Evolutionary conservation across 2,888 invertebrate species (phyloP).

Genomic region (Megalurothrips usitatus): DNA sequence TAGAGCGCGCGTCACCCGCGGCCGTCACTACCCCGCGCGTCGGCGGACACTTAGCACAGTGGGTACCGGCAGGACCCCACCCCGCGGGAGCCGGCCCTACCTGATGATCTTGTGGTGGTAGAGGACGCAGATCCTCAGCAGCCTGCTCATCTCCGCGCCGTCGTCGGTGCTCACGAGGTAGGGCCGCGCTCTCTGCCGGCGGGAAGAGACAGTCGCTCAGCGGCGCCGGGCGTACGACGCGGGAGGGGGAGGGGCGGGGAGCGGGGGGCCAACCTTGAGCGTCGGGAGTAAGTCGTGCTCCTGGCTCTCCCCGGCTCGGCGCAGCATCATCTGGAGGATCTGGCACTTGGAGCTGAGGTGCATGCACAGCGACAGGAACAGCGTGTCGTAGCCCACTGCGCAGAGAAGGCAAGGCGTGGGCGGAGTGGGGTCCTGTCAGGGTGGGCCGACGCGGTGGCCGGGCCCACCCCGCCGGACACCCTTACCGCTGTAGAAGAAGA

Average conservation of each 20-base stretch:
- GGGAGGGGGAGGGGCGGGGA: no score
- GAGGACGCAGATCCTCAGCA: neutral
- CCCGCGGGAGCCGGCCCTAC: neutral
- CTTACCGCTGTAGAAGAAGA: constrained; percentile 2
- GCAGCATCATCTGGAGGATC: neutral
- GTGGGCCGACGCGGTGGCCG: no score
- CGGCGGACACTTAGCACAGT: no score
- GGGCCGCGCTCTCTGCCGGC: neutral
- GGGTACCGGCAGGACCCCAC: no score
- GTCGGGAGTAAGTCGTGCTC: no score
- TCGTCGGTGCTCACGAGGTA: neutral
- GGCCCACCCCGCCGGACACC: no score
- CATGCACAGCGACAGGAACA: constrained; percentile 15
- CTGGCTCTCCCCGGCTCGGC: neutral
- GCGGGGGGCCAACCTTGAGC: no score
- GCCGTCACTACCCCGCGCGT: no score
- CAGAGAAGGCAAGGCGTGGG: neutral
- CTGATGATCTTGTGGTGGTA: constrained; percentile 10
- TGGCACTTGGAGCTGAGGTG: constrained; percentile 9
- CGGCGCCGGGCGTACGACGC: neutral
- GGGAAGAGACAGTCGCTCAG: neutral
- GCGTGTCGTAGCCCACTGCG: neutral
- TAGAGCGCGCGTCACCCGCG: no score
- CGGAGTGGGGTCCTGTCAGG: no score
- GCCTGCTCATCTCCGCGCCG: neutral